Evolutionary conservation across 2,113 vertebrate genomes (phyloP), one percentile per base, ranked within the genome.

Genomic region (Saccopteryx leptura): DNA sequence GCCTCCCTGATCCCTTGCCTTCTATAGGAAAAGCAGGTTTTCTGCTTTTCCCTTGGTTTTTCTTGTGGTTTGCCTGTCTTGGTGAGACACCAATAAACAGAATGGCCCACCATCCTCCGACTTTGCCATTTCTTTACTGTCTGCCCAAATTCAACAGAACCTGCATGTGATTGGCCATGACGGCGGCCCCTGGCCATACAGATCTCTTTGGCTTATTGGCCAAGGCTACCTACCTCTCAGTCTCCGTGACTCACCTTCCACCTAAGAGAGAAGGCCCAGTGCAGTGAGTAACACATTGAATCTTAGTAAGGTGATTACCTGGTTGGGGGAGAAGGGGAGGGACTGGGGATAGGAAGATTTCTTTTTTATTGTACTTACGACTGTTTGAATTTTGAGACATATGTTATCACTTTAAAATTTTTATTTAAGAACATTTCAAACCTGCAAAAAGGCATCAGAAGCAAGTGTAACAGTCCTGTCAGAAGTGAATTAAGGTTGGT

Each of bases 361-460:
- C 12, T 1, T 78, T 84, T 79, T 50, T 50, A 66, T 5, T 28
- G 8, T 46, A 24, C 48, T 63, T 87, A n/a, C 14, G 13, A 66
- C 31, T 17, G 31, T 54, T 75, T 26, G 7, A 75, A 75, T 52
- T 89, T 90, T 74, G 75, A 65, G 12, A 7, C 26, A 10, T 33
- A 46, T 23, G 1, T 17, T 17, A 72, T 33, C 71, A 91, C 56
- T 63, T 93, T 39, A 66, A 39, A 46, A 17, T 81, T 54, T 91
- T 76, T 61, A 23, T 75, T 93, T 89, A 19, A 81, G 86, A 79
- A 33, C 28, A 58, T 71, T 88, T 80, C 19, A 56, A 87, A 75
- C 10, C 10, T 52, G 63, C 58, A 63, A 39, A 94, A 76, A 56
- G 58, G 12, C 65, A 46, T 83, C 21, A 24, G 54, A 78, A 88